phyloP scores from a whole-genome alignment of 2,888 invertebrate species.

The Scelioninae gen. 1 region DNA sequence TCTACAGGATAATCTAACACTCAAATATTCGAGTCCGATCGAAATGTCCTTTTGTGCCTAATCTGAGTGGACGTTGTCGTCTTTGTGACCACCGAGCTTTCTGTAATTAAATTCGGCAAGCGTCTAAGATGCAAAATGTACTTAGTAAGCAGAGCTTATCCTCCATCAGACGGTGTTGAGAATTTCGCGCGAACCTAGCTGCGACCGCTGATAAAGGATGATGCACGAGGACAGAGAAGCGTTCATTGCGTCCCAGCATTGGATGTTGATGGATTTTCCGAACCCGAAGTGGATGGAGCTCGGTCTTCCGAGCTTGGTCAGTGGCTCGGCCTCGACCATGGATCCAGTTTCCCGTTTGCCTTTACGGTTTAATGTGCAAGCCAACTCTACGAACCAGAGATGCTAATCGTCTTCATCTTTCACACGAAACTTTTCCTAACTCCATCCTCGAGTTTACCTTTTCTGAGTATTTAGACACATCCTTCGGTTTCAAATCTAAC shows the following conservation, averaged over 20 bases:
- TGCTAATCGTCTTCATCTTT: conserved; percentile 70
- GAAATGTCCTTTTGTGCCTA: conserved; percentile 53
- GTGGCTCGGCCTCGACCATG: conserved; percentile 73
- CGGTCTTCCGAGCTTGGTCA: conserved; percentile 72
- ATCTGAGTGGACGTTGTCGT: conserved; percentile 66
- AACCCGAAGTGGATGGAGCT: conserved; percentile 75
- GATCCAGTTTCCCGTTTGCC: conserved; percentile 76
- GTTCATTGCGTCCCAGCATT: conserved; percentile 65
- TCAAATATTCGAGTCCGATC: conserved; percentile 58
- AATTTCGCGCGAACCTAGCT: conserved; percentile 61
- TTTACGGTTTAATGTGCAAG: conserved; percentile 47
- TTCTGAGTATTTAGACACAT: conserved; percentile 54
- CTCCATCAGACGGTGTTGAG: conserved; percentile 62
- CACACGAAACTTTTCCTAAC: conserved; percentile 64
- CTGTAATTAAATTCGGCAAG: conserved; percentile 73
- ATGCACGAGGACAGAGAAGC: conserved; percentile 62
- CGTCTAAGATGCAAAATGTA: conserved; percentile 84
- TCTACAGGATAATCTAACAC: conserved; percentile 44
- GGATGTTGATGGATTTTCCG: conserved; percentile 79
- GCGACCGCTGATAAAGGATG: conserved; percentile 66
- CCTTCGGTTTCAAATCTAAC: conserved; percentile 54
- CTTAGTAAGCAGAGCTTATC: conserved; percentile 80
- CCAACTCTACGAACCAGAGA: conserved; percentile 67
- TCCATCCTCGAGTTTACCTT: conserved; percentile 51
- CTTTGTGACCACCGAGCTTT: conserved; percentile 66